Evolutionary conservation across 2,797 vertebrate genomes (phyloP).

Genomic region (Rhadinocentrus ornatus): DNA sequence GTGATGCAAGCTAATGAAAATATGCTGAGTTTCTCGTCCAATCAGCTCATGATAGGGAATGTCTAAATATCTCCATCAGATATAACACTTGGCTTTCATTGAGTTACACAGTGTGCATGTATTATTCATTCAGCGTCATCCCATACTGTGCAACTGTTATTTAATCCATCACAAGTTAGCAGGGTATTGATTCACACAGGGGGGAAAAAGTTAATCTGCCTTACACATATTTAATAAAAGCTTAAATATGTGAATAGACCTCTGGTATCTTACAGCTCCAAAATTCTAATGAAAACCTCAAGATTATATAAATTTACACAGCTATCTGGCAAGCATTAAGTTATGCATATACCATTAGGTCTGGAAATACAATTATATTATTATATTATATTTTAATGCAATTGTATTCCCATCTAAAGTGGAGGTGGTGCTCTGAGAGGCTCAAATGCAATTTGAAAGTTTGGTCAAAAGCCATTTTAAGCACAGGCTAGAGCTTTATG

Average conservation of each 20-base stretch:
- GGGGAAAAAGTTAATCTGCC: constrained; percentile 4
- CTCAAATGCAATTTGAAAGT: not conserved
- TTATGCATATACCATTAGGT: not conserved
- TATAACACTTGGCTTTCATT: constrained; percentile 59
- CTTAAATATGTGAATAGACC: not conserved
- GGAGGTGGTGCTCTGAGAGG: not conserved
- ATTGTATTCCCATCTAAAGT: not conserved
- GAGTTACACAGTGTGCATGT: constrained; percentile 74
- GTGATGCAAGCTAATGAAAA: not conserved
- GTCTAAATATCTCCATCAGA: constrained; percentile 50
- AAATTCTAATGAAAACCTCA: not conserved
- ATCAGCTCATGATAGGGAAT: constrained; percentile 8
- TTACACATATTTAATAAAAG: constrained; percentile 24
- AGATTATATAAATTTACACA: not conserved
- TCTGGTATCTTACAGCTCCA: not conserved
- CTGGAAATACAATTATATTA: too few species aligned
- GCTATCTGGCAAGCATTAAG: not conserved
- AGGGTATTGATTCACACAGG: constrained; percentile 37
- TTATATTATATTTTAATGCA: not conserved
- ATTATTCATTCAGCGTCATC: constrained; percentile 84
- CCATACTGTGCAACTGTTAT: constrained; percentile 69
- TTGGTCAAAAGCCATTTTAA: not conserved
- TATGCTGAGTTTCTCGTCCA: constrained; percentile 23
- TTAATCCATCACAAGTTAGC: constrained; percentile 60
- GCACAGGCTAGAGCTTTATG: not conserved